A percentile compares a stretch with the other conserved stretches of the same genome.
These are phyloP conservation scores for Poecilus cupreus DNA, from an alignment of 2,888 invertebrate genomes.

Conservation along the genomic window DNA sequence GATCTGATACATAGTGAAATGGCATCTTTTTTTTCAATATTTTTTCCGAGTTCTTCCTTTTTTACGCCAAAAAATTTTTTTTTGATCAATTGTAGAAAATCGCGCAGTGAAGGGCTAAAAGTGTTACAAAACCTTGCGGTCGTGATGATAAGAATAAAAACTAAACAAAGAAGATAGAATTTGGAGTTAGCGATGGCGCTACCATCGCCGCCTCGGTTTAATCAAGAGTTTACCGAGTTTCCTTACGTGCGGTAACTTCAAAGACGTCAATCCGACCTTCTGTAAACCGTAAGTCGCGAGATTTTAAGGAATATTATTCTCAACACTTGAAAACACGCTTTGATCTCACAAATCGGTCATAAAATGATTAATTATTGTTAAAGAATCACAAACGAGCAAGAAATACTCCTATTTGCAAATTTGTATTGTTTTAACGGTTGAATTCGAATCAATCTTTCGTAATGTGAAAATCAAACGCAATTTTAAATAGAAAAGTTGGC, in stretches of 20 bases:
- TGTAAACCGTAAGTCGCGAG: background rate
- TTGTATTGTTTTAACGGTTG: no score
- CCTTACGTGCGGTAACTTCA: background rate
- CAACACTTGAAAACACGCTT: background rate
- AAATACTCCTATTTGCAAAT: no score
- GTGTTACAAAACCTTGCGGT: no score
- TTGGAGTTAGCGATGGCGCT: background rate
- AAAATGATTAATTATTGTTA: slow-evolving; percentile 1
- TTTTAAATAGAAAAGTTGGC: background rate
- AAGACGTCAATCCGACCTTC: background rate
- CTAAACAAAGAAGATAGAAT: background rate
- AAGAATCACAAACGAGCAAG: background rate
- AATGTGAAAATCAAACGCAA: background rate
- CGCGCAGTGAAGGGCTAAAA: no score
- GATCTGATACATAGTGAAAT: no score
- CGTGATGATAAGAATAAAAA: background rate
- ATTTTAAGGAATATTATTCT: slow-evolving; percentile 9
- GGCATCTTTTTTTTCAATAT: no score
- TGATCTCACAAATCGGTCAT: background rate
- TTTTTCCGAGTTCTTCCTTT: no score
- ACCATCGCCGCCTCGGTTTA: background rate
- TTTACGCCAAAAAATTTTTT: no score
- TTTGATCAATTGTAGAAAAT: no score
- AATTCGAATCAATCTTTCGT: no score
- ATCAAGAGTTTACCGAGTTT: slow-evolving; percentile 4